Conservation (phyloP, 2,888 invertebrate genomes). For the Leucophora obtusa region DNA sequence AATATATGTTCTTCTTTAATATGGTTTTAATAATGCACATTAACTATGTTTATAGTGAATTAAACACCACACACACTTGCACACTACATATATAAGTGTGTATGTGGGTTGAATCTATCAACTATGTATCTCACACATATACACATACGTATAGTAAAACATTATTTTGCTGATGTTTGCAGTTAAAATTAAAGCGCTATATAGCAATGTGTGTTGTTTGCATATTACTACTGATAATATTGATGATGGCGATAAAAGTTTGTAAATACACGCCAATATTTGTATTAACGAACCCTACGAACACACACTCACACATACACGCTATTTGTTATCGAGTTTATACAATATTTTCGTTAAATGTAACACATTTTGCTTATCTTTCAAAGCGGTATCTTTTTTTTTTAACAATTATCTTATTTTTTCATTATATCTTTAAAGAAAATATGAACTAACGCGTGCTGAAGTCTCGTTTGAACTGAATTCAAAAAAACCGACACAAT, state of each 20-base stretch:
- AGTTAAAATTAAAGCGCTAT: slow-evolving; percentile 46
- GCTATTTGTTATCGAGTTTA: slow-evolving; percentile 1
- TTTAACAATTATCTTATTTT: background rate
- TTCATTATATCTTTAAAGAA: background rate
- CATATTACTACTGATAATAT: background rate
- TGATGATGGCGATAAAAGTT: slow-evolving; percentile 16
- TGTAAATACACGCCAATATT: slow-evolving; percentile 46
- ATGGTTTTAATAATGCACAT: slow-evolving; percentile 45
- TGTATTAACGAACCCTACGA: background rate
- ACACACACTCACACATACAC: background rate
- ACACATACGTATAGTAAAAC: background rate
- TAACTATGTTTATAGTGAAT: slow-evolving; percentile 19
- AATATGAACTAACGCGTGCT: slow-evolving; percentile 42
- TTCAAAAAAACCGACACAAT: slow-evolving; percentile 38
- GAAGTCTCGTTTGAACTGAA: slow-evolving; percentile 57
- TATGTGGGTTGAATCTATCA: slow-evolving; percentile 2
- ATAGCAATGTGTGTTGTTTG: slow-evolving; percentile 2
- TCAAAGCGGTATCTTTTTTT: background rate
- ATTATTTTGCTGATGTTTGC: slow-evolving; percentile 47
- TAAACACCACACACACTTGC: slow-evolving; percentile 2
- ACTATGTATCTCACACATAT: background rate
- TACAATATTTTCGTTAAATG: background rate
- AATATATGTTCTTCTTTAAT: slow-evolving; percentile 9
- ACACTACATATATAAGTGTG: background rate
- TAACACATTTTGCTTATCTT: background rate